These are phyloP conservation scores for Bursaphelenchus mucronatus DNA, from an alignment of 1,140 invertebrate genomes.

Conservation along the genomic window DNA sequence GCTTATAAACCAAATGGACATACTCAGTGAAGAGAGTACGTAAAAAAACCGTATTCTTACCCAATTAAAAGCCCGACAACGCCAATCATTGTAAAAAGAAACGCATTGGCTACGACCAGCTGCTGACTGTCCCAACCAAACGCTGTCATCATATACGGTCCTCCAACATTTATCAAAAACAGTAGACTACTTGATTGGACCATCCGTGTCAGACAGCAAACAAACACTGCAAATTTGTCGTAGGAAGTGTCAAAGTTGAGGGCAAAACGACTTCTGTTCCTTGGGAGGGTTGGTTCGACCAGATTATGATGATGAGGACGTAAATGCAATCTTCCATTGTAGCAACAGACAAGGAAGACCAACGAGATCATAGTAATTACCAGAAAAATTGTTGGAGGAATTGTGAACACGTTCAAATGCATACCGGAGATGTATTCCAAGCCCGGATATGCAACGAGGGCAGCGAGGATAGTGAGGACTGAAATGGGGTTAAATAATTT, in stretches of 20 bases:
- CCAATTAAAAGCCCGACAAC: constrained; percentile 23
- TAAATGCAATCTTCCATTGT: constrained; percentile 13
- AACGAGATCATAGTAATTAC: not conserved
- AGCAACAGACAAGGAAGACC: constrained; percentile 11
- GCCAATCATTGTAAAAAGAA: constrained; percentile 11
- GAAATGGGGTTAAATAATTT: no score
- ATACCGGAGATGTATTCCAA: constrained; percentile 17
- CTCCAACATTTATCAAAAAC: constrained; percentile 16
- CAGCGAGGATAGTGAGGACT: no score
- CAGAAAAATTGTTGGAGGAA: constrained; percentile 17
- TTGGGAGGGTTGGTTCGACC: not conserved
- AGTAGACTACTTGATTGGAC: not conserved
- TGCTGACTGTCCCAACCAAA: constrained; percentile 20
- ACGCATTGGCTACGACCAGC: constrained; percentile 8
- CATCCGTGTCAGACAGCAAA: constrained; percentile 25
- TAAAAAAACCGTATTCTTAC: constrained; percentile 10
- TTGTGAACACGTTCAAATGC: constrained; percentile 30
- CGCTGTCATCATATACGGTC: constrained; percentile 24
- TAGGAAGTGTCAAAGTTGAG: constrained; percentile 6
- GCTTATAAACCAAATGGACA: constrained; percentile 10
- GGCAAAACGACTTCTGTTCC: not conserved
- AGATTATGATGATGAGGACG: no score
- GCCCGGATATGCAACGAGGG: constrained; percentile 28
- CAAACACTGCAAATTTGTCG: constrained; percentile 21
- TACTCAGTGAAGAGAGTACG: no score